Base-by-base conservation (phyloP, 1,140 invertebrate genomes). In the Orchesella cincta region DNA sequence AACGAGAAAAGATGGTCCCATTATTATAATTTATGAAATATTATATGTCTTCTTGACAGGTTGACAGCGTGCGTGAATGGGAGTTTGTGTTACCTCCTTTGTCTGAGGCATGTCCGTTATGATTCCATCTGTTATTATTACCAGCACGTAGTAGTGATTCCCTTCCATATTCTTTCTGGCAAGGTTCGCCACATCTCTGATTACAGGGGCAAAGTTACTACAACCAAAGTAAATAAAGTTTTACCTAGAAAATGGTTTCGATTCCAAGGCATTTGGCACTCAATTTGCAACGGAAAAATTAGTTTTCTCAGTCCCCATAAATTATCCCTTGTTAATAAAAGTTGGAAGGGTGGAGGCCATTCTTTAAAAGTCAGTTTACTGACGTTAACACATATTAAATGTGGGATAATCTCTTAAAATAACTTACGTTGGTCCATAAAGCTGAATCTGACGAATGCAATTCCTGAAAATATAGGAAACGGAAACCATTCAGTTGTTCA, bases 91-190 rank as follows among this genome's bases (percentile, higher is more conserved):
- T 82, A 85, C 87, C 85, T 89, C 83, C 79, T 87, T 88, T 1
- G 91, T 91, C 76, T 89, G 84, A 29, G 86, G 86, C 88, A 92
- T 90, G 82, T 92, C 91, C 35, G 88, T 90, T 34, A 92, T 90
- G 39, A 90, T 88, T 35, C 91, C 91, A 85, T 92, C 91, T 1
- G 91, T 92, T 2, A 92, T 85, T 73, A 92, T 89, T 8, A 92
- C 86, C 31, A 92, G 84, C 52, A 92, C 87, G 83, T 88, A 90
- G 83, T 92, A 92, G 35, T 88, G 86, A 78, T 87, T 85, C 51
- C 89, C 89, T 80, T 87, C 86, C 73, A 81, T 70, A 79, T 83
- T 80, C 20, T 79, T 74, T 71, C 84, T 77, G 18, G 88, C 87
- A 81, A 87, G 86, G 74, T 84, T 83, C 5, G 87, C 85, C 12